Base-by-base conservation (phyloP, 2,113 vertebrate species). In the Vidua macroura region DNA sequence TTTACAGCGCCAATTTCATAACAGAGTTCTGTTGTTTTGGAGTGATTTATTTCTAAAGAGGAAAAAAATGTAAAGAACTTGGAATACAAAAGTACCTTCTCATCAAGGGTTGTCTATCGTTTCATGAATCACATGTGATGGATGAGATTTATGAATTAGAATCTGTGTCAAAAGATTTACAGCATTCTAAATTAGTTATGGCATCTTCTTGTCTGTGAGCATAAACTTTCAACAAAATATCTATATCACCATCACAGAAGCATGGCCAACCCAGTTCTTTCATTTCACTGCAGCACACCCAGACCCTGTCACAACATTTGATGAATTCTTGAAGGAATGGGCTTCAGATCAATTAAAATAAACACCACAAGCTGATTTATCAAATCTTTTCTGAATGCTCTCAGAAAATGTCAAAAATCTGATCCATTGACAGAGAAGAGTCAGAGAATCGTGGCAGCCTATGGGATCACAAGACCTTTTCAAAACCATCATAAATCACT, bases 391-490 rank as follows among this genome's bases (percentile, higher is more conserved):
- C 97, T 97, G 98, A 98, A 98, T 98, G 97, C 96, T 98, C 97
- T 98, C 97, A 98, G 97, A 98, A 98, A 97, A 98, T 98, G 98
- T 98, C 98, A 98, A 98, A 98, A 98, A 98, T 98, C 98, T 98
- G 97, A 98, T 98, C 98, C 98, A 98, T 98, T 97, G 98, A 98
- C 97, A 98, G 97, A 98, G 96, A 97, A 98, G 98, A 98, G 98
- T 98, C 98, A 97, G 98, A 97, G 98, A 98, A 98, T 98, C 88
- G 98, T 97, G 96, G 97, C 97, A 98, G 98, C 98, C 98, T 98
- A 98, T 98, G 98, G 98, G 98, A 98, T 99, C 98, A 98, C 97
- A 97, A 98, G 98, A 98, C 98, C 98, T 98, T 98, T 98, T 98
- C 98, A 98, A 98, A 98, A 98, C 98, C 97, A 96, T 98, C 98